Evolutionary conservation across 2,797 vertebrate genomes (phyloP).

Genomic region (Semotilus atromaculatus): DNA sequence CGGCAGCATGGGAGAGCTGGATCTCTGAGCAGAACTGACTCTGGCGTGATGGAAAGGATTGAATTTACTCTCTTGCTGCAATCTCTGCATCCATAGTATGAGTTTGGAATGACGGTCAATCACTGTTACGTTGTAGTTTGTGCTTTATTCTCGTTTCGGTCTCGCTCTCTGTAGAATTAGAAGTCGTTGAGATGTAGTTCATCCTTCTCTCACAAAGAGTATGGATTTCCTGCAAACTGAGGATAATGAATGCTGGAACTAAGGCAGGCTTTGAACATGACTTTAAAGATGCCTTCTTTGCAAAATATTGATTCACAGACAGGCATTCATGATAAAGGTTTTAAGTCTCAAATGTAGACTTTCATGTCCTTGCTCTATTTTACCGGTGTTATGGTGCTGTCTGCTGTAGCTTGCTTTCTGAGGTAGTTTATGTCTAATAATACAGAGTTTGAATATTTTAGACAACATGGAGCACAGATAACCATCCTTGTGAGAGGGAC

Average conservation of each 20-base stretch:
- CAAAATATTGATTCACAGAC: slow-evolving; percentile 40
- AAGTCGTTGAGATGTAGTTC: background rate
- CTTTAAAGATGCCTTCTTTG: slow-evolving; percentile 48
- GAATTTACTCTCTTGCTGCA: slow-evolving; percentile 46
- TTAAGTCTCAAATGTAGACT: slow-evolving; percentile 35
- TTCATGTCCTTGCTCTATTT: slow-evolving; percentile 22
- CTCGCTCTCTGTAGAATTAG: background rate
- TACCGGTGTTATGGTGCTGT: slow-evolving; percentile 3
- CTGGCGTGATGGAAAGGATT: slow-evolving; percentile 46
- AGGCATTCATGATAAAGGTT: slow-evolving; percentile 27
- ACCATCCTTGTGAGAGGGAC: background rate
- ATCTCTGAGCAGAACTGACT: slow-evolving; percentile 47
- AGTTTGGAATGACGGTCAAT: slow-evolving; percentile 41
- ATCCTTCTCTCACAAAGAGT: slow-evolving; percentile 22
- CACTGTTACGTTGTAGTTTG: slow-evolving; percentile 6
- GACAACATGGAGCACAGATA: background rate
- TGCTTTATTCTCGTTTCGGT: slow-evolving; percentile 12
- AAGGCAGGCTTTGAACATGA: slow-evolving; percentile 33
- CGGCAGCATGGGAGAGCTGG: slow-evolving; percentile 20
- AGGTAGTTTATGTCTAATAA: background rate
- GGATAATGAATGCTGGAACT: slow-evolving; percentile 54
- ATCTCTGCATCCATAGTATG: slow-evolving; percentile 44
- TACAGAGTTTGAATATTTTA: background rate
- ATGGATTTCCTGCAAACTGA: slow-evolving; percentile 53
- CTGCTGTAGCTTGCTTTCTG: background rate